These are phyloP conservation scores for Sebastes steindachneri DNA, from an alignment of 2,797 vertebrate genomes.

Conservation along the genomic window DNA sequence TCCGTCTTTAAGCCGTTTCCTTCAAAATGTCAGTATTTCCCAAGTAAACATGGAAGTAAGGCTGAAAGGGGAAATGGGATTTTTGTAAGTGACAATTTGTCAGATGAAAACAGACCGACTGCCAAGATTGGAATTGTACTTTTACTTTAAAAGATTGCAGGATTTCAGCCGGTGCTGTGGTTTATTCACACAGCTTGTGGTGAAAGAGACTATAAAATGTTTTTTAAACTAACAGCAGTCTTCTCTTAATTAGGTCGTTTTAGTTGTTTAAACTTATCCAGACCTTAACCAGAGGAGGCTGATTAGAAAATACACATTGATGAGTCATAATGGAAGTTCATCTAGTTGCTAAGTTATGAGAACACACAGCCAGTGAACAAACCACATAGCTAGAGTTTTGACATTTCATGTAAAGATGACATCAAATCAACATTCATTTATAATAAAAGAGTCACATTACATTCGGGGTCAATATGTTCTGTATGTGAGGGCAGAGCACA, in stretches of 20 bases:
- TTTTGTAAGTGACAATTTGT: conserved; percentile 45
- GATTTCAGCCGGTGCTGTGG: background rate
- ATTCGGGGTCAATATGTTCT: background rate
- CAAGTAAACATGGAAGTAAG: conserved; percentile 27
- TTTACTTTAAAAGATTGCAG: conserved; percentile 5
- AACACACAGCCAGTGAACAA: background rate
- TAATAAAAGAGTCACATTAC: background rate
- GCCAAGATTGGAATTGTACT: conserved; percentile 14
- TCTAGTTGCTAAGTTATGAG: background rate
- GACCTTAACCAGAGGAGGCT: background rate
- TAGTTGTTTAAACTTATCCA: background rate
- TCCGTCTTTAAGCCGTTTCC: conserved; percentile 31
- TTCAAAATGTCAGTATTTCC: conserved; percentile 33
- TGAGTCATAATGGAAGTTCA: background rate
- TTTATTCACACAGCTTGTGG: background rate
- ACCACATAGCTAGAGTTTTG: background rate
- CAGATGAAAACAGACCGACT: conserved; percentile 3
- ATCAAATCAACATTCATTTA: background rate
- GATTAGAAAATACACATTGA: background rate
- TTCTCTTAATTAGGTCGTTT: background rate
- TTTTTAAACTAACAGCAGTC: background rate
- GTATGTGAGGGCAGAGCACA: background rate
- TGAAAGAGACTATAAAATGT: background rate
- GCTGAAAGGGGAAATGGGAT: conserved; percentile 21
- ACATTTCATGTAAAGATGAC: background rate